Evolutionary conservation across 1,140 invertebrate genomes (phyloP).

Genomic region (Megathymus violae): DNA sequence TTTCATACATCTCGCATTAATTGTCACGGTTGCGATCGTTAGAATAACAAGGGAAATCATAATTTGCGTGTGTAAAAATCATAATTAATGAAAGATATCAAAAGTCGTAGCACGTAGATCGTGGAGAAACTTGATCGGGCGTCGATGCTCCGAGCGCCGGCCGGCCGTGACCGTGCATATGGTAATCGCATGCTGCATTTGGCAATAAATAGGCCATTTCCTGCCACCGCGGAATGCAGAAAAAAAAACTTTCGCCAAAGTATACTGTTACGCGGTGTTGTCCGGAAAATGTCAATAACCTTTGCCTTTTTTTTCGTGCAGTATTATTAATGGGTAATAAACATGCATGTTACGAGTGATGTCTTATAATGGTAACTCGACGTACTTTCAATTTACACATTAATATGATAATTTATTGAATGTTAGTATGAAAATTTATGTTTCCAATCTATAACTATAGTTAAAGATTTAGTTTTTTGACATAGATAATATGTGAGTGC

Average conservation of each 20-base stretch:
- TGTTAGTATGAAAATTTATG: too few relatives aligned
- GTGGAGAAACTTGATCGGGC: slow-evolving; percentile 53
- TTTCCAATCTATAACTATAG: too few relatives aligned
- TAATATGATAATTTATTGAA: too few relatives aligned
- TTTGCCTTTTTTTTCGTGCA: slow-evolving; percentile 13
- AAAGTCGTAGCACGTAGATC: slow-evolving; percentile 56
- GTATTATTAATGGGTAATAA: slow-evolving; percentile 12
- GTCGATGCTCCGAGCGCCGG: slow-evolving; percentile 39
- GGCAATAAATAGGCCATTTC: slow-evolving; percentile 72
- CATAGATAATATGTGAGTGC: too few relatives aligned
- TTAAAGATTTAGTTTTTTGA: too few relatives aligned
- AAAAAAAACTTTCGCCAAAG: slow-evolving; percentile 55
- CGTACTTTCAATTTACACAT: too few relatives aligned
- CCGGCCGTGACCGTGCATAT: slow-evolving; percentile 64
- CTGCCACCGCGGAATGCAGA: slow-evolving; percentile 63
- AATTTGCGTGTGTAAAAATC: slow-evolving; percentile 44
- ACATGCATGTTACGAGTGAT: not conserved
- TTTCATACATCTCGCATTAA: slow-evolving; percentile 32
- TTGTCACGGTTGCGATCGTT: slow-evolving; percentile 27
- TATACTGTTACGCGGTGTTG: slow-evolving; percentile 28
- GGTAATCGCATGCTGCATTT: slow-evolving; percentile 63
- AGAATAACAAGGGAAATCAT: slow-evolving; percentile 51
- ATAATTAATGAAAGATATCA: slow-evolving; percentile 51
- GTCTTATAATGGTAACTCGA: too few relatives aligned
- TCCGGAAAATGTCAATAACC: slow-evolving; percentile 25